phyloP scores from a whole-genome alignment of 2,797 vertebrate genomes.

The Tapirus indicus region DNA sequence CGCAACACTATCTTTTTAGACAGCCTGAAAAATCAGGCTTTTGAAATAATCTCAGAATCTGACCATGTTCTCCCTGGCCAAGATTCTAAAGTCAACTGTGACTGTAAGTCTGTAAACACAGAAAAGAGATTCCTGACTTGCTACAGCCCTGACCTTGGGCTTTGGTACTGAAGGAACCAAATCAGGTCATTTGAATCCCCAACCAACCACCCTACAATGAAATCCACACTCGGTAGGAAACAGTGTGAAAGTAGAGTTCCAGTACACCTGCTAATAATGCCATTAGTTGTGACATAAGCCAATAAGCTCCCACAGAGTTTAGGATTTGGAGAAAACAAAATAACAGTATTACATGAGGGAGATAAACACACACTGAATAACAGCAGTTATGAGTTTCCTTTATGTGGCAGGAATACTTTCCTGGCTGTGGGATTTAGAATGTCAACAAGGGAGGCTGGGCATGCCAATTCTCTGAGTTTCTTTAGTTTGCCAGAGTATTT shows the following conservation, averaged over 20 bases:
- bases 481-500: constrained; percentile 38
- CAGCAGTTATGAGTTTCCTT: constrained; percentile 61
- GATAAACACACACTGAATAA: constrained; percentile 27
- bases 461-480: constrained; percentile 49
- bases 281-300: neutral
- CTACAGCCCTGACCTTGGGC: neutral
- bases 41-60: constrained; percentile 60
- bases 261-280: neutral
- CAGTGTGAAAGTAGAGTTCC: neutral
- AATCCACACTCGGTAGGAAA: neutral
- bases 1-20: neutral
- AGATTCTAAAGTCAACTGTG: constrained; percentile 37
- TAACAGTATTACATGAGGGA: constrained; percentile 19
- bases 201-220: neutral
- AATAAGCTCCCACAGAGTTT: neutral
- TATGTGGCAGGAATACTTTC: constrained; percentile 67
- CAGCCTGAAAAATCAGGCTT: neutral
- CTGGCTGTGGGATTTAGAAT: constrained; percentile 39
- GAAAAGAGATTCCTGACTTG: neutral
- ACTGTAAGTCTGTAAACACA: neutral
- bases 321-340: constrained; percentile 44
- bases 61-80: neutral
- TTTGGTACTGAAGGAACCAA: neutral
- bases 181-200: neutral
- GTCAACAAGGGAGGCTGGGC: constrained; percentile 32